phyloP scores from a whole-genome alignment of 2,888 invertebrate genomes.

The Pterostichus niger region DNA sequence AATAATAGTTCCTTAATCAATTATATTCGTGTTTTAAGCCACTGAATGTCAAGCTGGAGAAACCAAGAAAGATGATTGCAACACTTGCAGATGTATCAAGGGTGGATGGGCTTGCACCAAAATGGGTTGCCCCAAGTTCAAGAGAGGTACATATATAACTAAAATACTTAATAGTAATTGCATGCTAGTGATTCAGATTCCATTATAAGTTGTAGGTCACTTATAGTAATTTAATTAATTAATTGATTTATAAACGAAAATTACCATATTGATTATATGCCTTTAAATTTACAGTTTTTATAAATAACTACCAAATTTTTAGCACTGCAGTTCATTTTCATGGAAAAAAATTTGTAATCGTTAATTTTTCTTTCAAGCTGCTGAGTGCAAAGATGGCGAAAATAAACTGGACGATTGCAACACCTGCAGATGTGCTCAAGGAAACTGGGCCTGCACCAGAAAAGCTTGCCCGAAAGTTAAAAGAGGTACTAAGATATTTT shows the following conservation, averaged over 20 bases:
- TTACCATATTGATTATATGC: no score
- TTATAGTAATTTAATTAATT: no score
- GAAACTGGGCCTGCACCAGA: slow-evolving; percentile 71
- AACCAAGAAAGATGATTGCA: slow-evolving; percentile 70
- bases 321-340: no score
- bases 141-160: slow-evolving; percentile 64
- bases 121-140: slow-evolving; percentile 74
- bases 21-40: neutral
- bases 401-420: slow-evolving; percentile 71
- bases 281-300: no score
- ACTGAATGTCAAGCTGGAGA: slow-evolving; percentile 63
- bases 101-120: slow-evolving; percentile 71
- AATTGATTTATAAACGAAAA: no score
- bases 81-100: slow-evolving; percentile 69
- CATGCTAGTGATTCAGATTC: no score
- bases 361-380: neutral
- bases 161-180: neutral
- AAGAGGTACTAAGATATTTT: no score
- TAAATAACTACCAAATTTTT: no score
- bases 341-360: no score
- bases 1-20: no score
- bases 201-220: no score
- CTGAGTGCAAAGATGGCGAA: slow-evolving; percentile 64
- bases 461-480: slow-evolving; percentile 74
- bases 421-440: slow-evolving; percentile 69